These are phyloP conservation scores for Epizoanthus scotinus DNA, from an alignment of 92 coral and sea anemone genomes.

Conservation along the genomic window DNA sequence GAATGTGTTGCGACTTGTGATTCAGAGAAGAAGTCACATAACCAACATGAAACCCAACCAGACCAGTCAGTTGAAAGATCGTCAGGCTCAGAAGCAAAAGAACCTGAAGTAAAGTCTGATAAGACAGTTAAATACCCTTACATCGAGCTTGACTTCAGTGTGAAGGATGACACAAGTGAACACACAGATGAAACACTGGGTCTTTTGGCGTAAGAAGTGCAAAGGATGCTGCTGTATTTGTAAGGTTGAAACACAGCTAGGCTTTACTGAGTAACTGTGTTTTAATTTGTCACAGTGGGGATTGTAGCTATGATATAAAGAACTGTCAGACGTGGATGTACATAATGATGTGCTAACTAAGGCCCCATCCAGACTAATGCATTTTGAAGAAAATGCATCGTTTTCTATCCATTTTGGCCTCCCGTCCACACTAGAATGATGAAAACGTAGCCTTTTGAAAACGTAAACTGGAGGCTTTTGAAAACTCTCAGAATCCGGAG, in stretches of 20 bases:
- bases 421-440: too few relatives aligned
- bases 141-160: constrained; percentile 33
- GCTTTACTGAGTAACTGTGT: too few relatives aligned
- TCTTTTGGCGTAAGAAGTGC: background rate
- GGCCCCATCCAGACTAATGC: too few relatives aligned
- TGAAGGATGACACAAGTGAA: background rate
- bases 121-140: constrained; percentile 13
- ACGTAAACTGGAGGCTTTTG: too few relatives aligned
- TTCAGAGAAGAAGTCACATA: background rate
- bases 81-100: background rate
- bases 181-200: constrained; percentile 10
- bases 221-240: background rate
- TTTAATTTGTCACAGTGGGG: too few relatives aligned
- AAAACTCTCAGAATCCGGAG: too few relatives aligned
- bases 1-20: background rate
- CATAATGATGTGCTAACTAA: too few relatives aligned
- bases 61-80: background rate
- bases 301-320: too few relatives aligned
- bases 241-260: background rate
- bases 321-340: too few relatives aligned
- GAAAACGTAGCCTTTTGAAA: too few relatives aligned
- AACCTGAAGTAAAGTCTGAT: background rate
- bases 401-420: too few relatives aligned
- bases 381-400: too few relatives aligned
- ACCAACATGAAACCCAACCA: background rate